Conservation (phyloP, 1,140 invertebrate species). For the Magallana angulata region DNA sequence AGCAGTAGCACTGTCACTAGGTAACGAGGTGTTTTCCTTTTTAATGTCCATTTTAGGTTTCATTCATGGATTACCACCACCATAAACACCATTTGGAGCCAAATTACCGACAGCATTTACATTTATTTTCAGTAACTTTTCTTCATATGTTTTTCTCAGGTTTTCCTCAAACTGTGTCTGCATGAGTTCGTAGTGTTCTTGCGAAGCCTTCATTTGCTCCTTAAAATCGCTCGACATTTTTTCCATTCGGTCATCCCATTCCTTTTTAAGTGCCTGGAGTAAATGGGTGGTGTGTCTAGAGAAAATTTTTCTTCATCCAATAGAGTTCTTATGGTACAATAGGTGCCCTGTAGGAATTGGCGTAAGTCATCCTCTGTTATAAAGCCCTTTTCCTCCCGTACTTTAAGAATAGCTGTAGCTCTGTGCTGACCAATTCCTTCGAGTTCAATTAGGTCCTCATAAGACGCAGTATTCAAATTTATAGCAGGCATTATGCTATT, state of each 20-base stretch:
- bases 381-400: not conserved
- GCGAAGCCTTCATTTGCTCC: not conserved
- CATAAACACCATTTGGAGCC: not conserved
- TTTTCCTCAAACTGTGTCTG: not conserved
- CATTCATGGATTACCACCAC: not conserved
- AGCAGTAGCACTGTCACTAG: not conserved
- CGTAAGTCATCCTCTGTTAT: not conserved
- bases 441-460: constrained; percentile 3
- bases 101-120: not conserved
- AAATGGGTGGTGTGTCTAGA: constrained; percentile 4
- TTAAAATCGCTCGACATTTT: not conserved
- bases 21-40: not conserved
- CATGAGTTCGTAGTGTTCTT: constrained; percentile 5
- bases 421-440: not conserved
- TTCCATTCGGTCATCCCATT: constrained; percentile 14
- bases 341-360: constrained; percentile 2
- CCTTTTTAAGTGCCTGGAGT: not conserved
- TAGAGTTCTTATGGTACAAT: not conserved
- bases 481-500: not conserved
- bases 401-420: not conserved
- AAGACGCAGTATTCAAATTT: not conserved
- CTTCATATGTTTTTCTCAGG: not conserved
- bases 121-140: constrained; percentile 17
- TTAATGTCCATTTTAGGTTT: not conserved
- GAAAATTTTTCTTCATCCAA: not conserved